These are phyloP conservation scores for Nematolebias whitei DNA, from an alignment of 2,113 vertebrate genomes.

Conservation along the genomic window DNA sequence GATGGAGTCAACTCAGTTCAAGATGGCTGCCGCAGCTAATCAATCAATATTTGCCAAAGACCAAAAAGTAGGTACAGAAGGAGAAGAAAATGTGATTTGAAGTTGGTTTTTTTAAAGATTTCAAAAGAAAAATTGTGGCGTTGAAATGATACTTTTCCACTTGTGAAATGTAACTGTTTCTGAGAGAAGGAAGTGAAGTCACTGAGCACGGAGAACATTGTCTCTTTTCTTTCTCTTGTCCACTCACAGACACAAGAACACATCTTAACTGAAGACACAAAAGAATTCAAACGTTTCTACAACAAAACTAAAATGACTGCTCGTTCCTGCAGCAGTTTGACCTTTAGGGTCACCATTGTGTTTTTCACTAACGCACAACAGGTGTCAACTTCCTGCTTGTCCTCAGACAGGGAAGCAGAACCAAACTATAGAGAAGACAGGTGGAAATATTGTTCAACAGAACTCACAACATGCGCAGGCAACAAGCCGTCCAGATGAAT, in stretches of 20 bases:
- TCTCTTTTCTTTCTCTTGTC: not conserved
- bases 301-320: too few species aligned
- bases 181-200: conserved; percentile 56
- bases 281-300: too few species aligned
- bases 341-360: conserved; percentile 20
- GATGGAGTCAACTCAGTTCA: too few species aligned
- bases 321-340: not conserved
- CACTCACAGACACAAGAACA: conserved; percentile 3
- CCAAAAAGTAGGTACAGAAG: too few species aligned
- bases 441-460: not conserved
- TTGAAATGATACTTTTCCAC: not conserved
- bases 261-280: not conserved
- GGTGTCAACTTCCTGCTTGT: conserved; percentile 43
- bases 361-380: conserved; percentile 27
- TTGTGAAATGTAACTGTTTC: too few species aligned
- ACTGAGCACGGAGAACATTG: conserved; percentile 10
- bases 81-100: too few species aligned
- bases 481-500: not conserved
- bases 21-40: too few species aligned
- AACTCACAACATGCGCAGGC: not conserved
- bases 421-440: not conserved
- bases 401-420: conserved; percentile 31
- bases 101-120: too few species aligned
- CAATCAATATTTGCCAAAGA: too few species aligned
- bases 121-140: too few species aligned